phyloP scores from a whole-genome alignment of 2,113 vertebrate genomes.

The Chauna torquata region DNA sequence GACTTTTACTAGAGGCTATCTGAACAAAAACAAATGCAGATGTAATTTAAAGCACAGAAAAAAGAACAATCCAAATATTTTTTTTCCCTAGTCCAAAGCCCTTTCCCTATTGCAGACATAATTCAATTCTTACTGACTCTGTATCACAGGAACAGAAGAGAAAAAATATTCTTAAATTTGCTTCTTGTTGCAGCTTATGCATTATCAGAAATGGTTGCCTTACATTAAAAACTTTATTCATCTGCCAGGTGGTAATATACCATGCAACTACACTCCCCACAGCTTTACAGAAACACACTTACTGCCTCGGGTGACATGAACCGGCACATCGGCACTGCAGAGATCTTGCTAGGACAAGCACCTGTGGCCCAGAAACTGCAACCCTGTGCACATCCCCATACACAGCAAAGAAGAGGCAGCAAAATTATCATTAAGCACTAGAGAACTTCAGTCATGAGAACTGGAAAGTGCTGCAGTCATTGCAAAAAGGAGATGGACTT shows the following conservation, averaged over 20 bases:
- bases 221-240: neutral
- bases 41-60: conserved; percentile 19
- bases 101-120: neutral
- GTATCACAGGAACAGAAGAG: neutral
- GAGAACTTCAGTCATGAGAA: too few relatives aligned
- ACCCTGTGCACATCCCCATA: neutral
- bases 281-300: neutral
- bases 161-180: neutral
- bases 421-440: neutral
- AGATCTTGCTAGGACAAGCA: neutral
- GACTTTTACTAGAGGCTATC: conserved; percentile 31
- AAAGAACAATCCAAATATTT: neutral
- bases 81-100: neutral
- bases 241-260: neutral
- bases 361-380: neutral
- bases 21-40: conserved; percentile 27
- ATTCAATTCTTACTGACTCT: neutral
- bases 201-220: neutral
- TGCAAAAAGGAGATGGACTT: neutral
- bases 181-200: neutral
- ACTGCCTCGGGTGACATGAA: neutral
- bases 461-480: neutral
- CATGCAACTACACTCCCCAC: neutral
- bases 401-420: neutral
- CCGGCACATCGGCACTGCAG: neutral